A percentile compares a stretch with the other conserved stretches of the same genome.
Evolutionary conservation across 2,113 vertebrate species (phyloP).

Genomic region (Clarias gariepinus): DNA sequence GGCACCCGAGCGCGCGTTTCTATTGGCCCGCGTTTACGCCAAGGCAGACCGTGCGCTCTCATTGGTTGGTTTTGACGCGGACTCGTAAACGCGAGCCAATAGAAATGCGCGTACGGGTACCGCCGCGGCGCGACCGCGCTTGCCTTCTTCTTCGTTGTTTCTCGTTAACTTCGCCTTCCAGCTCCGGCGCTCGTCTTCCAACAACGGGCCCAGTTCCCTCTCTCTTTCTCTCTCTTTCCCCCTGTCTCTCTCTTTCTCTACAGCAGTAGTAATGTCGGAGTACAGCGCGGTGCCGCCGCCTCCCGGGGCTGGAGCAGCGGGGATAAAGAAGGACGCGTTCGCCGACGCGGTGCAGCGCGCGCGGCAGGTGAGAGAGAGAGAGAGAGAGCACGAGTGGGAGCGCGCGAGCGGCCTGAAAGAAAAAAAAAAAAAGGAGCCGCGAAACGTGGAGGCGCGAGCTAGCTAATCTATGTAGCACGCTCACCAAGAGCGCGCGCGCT

Average conservation of each 20-base stretch:
- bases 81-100: conserved; percentile 43
- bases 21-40: no score
- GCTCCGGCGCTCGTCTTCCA: conserved; percentile 71
- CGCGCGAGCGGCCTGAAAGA: conserved; percentile 8
- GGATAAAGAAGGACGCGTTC: conserved; percentile 87
- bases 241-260: conserved; percentile 29
- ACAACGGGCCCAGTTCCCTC: conserved; percentile 55
- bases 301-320: conserved; percentile 68
- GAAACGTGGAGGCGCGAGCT: background rate
- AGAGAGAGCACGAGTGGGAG: no score
- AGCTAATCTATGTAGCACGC: background rate
- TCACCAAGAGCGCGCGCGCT: no score
- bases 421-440: background rate
- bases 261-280: conserved; percentile 74
- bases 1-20: no score
- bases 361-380: conserved; percentile 80
- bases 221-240: background rate
- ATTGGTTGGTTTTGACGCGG: conserved; percentile 62
- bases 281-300: conserved; percentile 74
- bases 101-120: background rate
- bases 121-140: conserved; percentile 44
- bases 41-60: background rate
- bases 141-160: conserved; percentile 40
- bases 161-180: conserved; percentile 68
- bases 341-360: conserved; percentile 89